Base-by-base conservation (phyloP, 2,797 vertebrate species). In the Nothura maculosa region DNA sequence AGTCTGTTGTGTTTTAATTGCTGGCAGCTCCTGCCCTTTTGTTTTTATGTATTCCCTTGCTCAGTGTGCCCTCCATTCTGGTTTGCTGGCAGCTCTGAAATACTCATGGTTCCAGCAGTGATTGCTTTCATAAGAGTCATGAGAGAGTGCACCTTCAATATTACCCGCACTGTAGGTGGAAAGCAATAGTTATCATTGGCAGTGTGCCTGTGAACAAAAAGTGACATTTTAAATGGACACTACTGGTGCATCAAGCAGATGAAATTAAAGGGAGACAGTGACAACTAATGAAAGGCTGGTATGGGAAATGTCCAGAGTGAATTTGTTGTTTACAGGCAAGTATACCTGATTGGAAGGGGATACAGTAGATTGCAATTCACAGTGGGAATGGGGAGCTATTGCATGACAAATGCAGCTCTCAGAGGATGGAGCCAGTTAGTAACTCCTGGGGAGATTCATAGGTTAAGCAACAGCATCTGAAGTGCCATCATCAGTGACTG, bases 121-220 rank as follows among this genome's bases (percentile, higher is more conserved):
- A 94, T 66, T 83, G 68, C 89, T 94, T 94, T 93, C 90, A 81
- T 7, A 10, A 82, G 94, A 95, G 92, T 91, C 94, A 93, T n/a
- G 54, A 96, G 94, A 94, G 75, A 95, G 90, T 80, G 73, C 94
- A 97, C 95, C 93, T 96, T 93, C 85, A 93, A 91, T 96, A 93
- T 97, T 89, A 92, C 85, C 94, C 87, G 72, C 93, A 38, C 88
- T 1, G 25, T 45, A 92, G 96, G 95, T 81, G 43, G 87, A 79
- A 93, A 95, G 94, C 72, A 90, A 88, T 89, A 95, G 93, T 69
- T 95, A 42, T 68, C 92, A 73, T 91, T 93, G 97, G 94, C 86
- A 27, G 22, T 9, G 5, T n/a, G 91, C 94, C 96, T 89, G 40
- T 16, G 48, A 89, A 86, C 68, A 40, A 90, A 92, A 84, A 94